These are phyloP conservation scores for Lysiphlebus fabarum DNA, from an alignment of 1,140 invertebrate species.

Conservation along the genomic window DNA sequence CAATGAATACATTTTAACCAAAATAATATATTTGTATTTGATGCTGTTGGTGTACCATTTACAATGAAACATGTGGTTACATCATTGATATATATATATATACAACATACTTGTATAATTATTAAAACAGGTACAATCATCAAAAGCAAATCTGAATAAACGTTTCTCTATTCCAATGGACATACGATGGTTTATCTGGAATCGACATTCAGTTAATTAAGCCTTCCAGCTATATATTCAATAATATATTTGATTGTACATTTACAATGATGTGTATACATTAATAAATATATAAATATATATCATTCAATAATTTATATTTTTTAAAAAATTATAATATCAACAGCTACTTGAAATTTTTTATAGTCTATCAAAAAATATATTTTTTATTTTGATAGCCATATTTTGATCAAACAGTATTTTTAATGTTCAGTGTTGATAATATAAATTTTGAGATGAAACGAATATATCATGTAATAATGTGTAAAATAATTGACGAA, in stretches of 20 bases:
- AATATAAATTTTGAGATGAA: too few species aligned
- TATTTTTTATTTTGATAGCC: too few species aligned
- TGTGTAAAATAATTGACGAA: too few species aligned
- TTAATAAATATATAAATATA: too few species aligned
- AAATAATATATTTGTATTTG: slow-evolving; percentile 12
- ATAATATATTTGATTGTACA: not conserved
- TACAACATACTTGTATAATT: slow-evolving; percentile 12
- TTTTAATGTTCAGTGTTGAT: too few species aligned
- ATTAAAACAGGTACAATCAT: slow-evolving; percentile 9
- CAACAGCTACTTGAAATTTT: too few species aligned
- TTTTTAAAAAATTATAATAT: too few species aligned
- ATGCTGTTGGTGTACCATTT: slow-evolving; percentile 8
- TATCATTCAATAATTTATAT: too few species aligned
- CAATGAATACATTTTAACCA: too few species aligned
- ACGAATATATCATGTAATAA: too few species aligned
- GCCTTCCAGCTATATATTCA: not conserved
- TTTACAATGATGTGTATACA: not conserved
- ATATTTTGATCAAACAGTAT: too few species aligned
- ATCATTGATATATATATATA: slow-evolving; percentile 6
- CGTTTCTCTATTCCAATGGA: slow-evolving; percentile 11
- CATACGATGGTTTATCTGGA: not conserved
- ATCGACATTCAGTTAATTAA: slow-evolving; percentile 4
- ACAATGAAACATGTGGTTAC: slow-evolving; percentile 8
- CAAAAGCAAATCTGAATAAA: slow-evolving; percentile 15
- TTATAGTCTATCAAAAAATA: too few species aligned